Evolutionary conservation across 2,113 vertebrate genomes (phyloP), one percentile per base, ranked within the genome.

Genomic region (Dromiciops gliroides): DNA sequence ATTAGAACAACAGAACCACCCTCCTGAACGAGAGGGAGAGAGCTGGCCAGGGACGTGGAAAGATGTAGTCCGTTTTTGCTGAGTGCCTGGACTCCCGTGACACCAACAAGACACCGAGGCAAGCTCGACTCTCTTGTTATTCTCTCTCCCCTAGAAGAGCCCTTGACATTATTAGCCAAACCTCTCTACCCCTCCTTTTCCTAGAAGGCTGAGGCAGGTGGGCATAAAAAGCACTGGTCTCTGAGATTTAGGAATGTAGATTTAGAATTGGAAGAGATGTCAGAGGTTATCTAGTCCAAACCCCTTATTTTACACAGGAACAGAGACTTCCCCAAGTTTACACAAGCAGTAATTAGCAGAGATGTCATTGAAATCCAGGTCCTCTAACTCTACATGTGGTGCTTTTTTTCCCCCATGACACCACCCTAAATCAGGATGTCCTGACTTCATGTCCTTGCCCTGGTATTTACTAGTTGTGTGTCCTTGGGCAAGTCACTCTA

Each of bases 1-100:
- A 95, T 95, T 95, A 96, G 96, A n/a, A 52, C 95, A 92, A 92
- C 51, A 93, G 97, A 97, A 97, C 96, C 95, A 95, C 97, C 97
- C 97, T 97, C 98, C 94, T 93, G 0, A 75, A 11, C 95, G 0
- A 83, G 90, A 94, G 92, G 67, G n/a, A 97, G 97, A 94, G 96
- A 96, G 24, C 90, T 83, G 95, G 96, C 97, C 97, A 96, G 0
- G n/a, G 56, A 51, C 89, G 94, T 24, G 95, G 95, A 96, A 47
- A 96, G 97, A 98, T 94, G 95, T 44, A 28, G 37, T 44, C 19
- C 44, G 67, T 44, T 83, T 83, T 83, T 44, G 6, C n/a, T 19
- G 19, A 83, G 67, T 83, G n/a, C 37, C n/a, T 23, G 19, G n/a
- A 83, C n/a, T 44, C 19, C 60, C 7, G 1, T 44, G 7, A 44